A percentile compares a stretch with the other conserved stretches of the same genome.
These are phyloP conservation scores for Sebastes iracundus DNA, from an alignment of 2,797 vertebrate species.

Conservation along the genomic window DNA sequence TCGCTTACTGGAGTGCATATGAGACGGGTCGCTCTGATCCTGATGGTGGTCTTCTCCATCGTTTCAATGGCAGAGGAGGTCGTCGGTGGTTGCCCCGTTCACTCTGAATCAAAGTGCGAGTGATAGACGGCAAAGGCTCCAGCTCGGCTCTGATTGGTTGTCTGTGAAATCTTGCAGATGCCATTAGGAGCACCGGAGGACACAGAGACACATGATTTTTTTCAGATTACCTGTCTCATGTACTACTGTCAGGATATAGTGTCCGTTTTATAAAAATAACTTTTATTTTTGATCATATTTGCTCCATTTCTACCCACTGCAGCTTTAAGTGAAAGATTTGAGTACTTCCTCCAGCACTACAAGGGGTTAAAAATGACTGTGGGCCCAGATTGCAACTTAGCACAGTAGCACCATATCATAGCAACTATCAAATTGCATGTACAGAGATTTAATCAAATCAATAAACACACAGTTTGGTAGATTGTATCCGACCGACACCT, in stretches of 20 bases:
- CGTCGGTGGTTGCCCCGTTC: background rate
- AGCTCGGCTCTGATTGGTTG: no score
- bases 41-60: background rate
- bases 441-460: background rate
- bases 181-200: no score
- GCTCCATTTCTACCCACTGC: no score
- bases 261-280: no score
- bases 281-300: no score
- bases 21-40: slow-evolving; percentile 17
- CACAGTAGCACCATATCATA: background rate
- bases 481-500: background rate
- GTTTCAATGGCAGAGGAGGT: background rate
- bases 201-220: no score
- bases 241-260: no score
- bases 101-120: background rate
- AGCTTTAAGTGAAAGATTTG: background rate
- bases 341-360: background rate
- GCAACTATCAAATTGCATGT: background rate
- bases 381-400: background rate
- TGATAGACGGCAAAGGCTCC: accelerated
- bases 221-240: no score
- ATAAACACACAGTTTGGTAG: background rate
- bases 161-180: no score
- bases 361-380: background rate
- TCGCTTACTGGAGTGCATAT: slow-evolving; percentile 68